phyloP scores from a whole-genome alignment of 35 echinoderm and acorn worm genomes.

The Amphiura filiformis region DNA sequence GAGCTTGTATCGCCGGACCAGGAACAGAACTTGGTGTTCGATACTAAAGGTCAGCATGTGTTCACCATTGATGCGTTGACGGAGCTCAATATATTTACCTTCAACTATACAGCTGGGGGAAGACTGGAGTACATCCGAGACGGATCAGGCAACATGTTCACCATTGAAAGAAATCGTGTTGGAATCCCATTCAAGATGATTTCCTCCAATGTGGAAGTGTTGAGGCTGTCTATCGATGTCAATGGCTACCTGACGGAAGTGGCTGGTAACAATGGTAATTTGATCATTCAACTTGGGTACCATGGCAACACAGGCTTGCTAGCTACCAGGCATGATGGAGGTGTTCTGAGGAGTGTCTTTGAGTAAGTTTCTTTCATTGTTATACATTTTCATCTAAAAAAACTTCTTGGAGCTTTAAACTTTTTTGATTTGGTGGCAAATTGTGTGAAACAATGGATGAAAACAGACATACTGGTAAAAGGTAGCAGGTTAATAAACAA shows the following conservation, averaged over 20 bases:
- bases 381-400: too few species aligned
- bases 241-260: conserved; percentile 36
- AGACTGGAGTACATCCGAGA: conserved; percentile 59
- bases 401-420: not conserved
- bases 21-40: conserved; percentile 66
- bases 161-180: conserved; percentile 31
- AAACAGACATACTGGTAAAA: too few species aligned
- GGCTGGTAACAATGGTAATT: conserved; percentile 14
- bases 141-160: conserved; percentile 54
- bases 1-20: conserved; percentile 60
- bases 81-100: conserved; percentile 55
- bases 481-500: too few species aligned
- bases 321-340: conserved; percentile 5
- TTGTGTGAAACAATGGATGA: too few species aligned
- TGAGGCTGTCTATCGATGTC: not conserved
- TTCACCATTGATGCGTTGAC: conserved; percentile 65
- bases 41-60: conserved; percentile 65
- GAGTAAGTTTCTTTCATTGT: not conserved
- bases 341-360: conserved; percentile 17
- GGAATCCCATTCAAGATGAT: conserved; percentile 49
- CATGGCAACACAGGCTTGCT: conserved; percentile 8
- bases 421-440: too few species aligned
- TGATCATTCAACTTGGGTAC: conserved; percentile 4
- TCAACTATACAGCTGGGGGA: conserved; percentile 68
- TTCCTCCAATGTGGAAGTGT: not conserved